Evolutionary conservation across 2,888 invertebrate genomes (phyloP).

Genomic region (Hirtodrosophila confusa): DNA sequence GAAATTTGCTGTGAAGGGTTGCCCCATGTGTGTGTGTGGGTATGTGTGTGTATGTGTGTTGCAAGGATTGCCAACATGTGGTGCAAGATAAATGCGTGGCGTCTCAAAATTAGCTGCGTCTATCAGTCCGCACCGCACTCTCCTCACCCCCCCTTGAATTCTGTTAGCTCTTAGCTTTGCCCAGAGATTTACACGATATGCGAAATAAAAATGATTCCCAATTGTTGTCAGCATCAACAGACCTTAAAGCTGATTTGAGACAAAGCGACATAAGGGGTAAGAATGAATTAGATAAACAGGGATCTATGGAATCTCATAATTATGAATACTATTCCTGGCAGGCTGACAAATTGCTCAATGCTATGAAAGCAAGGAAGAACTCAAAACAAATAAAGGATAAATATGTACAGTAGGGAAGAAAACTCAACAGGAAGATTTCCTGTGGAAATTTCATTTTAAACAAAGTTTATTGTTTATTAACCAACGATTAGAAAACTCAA

Average conservation of each 20-base stretch:
- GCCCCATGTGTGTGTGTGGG: slow-evolving; percentile 13
- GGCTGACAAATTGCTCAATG: too few species aligned
- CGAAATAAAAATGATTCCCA: slow-evolving; percentile 29
- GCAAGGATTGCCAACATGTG: slow-evolving; percentile 54
- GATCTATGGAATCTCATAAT: too few species aligned
- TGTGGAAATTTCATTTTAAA: too few species aligned
- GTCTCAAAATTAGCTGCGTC: slow-evolving; percentile 53
- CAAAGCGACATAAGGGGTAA: neutral
- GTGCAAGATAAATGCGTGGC: slow-evolving; percentile 58
- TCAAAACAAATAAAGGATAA: too few species aligned
- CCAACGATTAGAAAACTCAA: too few species aligned
- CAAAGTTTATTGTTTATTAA: too few species aligned
- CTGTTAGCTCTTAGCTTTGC: slow-evolving; percentile 16
- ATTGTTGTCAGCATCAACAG: slow-evolving; percentile 15
- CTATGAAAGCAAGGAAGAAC: too few species aligned
- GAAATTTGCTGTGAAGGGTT: slow-evolving; percentile 43
- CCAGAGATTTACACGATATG: slow-evolving; percentile 33
- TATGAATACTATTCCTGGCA: too few species aligned
- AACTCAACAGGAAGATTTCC: too few species aligned
- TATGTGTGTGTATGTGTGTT: slow-evolving; percentile 14
- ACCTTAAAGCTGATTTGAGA: slow-evolving; percentile 5
- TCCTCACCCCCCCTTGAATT: neutral
- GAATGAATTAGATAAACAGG: too few species aligned
- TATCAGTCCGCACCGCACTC: slow-evolving; percentile 28
- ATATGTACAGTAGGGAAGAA: too few species aligned